Conservation (phyloP, 1,140 invertebrate genomes). For the Micrasema minimum region DNA sequence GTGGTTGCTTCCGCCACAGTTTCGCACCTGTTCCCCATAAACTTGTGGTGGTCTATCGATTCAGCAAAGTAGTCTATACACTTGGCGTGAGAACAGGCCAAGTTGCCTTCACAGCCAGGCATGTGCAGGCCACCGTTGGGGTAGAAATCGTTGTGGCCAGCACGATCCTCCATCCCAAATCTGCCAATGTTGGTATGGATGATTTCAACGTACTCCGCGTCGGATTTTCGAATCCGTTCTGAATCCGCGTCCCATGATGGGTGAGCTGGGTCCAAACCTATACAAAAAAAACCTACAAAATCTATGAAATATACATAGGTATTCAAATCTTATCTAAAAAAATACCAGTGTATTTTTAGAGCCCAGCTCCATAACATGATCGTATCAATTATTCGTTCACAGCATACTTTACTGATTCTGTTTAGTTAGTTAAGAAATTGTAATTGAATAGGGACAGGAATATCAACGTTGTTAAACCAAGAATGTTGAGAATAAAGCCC, state of each 20-base stretch:
- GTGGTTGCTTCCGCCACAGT: constrained; percentile 17
- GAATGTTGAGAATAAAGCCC: too few species aligned
- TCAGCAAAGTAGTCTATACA: constrained; percentile 58
- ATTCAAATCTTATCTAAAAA: too few species aligned
- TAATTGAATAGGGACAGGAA: too few species aligned
- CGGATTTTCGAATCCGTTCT: constrained; percentile 57
- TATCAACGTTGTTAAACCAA: too few species aligned
- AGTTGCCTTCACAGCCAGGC: constrained; percentile 60
- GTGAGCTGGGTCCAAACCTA: constrained; percentile 73
- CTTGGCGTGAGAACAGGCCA: constrained; percentile 52
- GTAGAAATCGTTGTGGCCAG: constrained; percentile 71
- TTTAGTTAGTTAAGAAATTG: too few species aligned
- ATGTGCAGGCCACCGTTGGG: constrained; percentile 65
- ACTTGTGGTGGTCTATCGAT: constrained; percentile 47
- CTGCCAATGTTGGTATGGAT: constrained; percentile 75
- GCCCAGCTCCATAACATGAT: too few species aligned
- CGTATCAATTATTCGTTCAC: too few species aligned
- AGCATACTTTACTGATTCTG: too few species aligned
- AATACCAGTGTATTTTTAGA: too few species aligned
- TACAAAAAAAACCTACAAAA: constrained; percentile 28
- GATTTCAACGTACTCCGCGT: constrained; percentile 74
- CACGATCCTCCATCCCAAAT: constrained; percentile 62
- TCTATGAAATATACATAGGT: too few species aligned
- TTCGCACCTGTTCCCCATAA: constrained; percentile 36
- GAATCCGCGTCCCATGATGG: constrained; percentile 63